Evolutionary conservation across 2,888 invertebrate genomes (phyloP), one percentile per base, ranked within the genome.

Genomic region (Drosophila stalkeri): DNA sequence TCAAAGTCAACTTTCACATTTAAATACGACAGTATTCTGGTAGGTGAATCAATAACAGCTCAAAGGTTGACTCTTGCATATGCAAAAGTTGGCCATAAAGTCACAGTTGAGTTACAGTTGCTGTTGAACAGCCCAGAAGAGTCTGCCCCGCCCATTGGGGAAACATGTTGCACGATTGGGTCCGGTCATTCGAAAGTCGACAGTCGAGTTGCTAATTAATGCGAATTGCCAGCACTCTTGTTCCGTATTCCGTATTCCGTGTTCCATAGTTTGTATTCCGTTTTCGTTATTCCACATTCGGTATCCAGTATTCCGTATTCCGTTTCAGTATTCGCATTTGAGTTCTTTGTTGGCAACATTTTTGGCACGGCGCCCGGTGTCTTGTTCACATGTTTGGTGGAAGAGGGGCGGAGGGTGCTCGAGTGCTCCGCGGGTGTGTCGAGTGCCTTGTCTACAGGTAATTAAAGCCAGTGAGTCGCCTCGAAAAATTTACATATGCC

Each of bases 401-500:
- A 54, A 33, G 18, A 11, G 27, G 16, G 35, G 33, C 9, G 11
- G 14, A 20, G 6, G n/a, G 27, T 8, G 39, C 1, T 8, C 31
- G 27, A 2, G n/a, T 12, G 31, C 5, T 1, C 3, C 2, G 16
- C 39, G 43, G 47, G 49, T 16, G 64, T 66, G 54, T 35, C 52
- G 61, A 54, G 41, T 72, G 71, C 55, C 87, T 82, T 85, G 86
- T 85, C 85, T 85, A 77, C 86, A 77, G 88, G 88, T 87, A 84
- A 87, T 84, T 84, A 84, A 87, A 85, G 75, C 64, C 69, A 75
- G 60, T 70, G 72, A 65, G 64, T 72, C 52, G 70, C 54, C 39
- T 65, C 63, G 59, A 54, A 60, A 77, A 76, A 88, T 89, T 83
- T 89, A 61, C 89, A 89, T 86, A 81, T 79, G 84, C 66, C 76